Conservation (phyloP, 2,113 vertebrate genomes). For the Cyanoramphus novaezelandiae region DNA sequence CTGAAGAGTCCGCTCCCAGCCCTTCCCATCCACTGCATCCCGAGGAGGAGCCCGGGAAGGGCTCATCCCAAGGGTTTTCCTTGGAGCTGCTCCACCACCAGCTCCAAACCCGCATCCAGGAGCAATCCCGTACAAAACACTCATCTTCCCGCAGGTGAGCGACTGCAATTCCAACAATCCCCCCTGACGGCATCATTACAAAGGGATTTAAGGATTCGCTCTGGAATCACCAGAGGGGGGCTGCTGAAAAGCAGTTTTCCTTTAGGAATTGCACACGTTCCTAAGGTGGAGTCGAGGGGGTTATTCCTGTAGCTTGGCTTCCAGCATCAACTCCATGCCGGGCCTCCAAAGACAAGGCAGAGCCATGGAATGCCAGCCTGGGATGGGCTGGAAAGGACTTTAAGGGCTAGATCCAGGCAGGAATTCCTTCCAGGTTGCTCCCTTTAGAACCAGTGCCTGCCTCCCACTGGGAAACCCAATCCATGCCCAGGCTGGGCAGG, state of each 20-base stretch:
- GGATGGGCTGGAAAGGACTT: background rate
- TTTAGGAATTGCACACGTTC: background rate
- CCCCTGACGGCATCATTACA: background rate
- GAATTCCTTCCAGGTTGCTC: background rate
- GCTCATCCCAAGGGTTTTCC: background rate
- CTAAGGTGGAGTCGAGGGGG: background rate
- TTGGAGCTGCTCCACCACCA: background rate
- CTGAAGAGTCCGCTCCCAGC: background rate
- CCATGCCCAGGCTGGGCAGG: background rate
- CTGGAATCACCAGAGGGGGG: background rate
- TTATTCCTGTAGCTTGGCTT: background rate
- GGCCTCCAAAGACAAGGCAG: background rate
- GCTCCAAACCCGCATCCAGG: background rate
- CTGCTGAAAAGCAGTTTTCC: background rate
- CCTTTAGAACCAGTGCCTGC: background rate
- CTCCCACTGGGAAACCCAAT: background rate
- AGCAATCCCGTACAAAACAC: background rate
- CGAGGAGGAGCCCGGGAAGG: background rate
- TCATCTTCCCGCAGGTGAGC: background rate
- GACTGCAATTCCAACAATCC: background rate
- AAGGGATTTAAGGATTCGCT: background rate
- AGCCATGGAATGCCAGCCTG: background rate
- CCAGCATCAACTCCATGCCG: background rate
- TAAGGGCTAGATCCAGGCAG: background rate
- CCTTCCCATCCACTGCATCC: fast-evolving